phyloP scores from a whole-genome alignment of 2,888 invertebrate species.

The Acholoe squamosa region DNA sequence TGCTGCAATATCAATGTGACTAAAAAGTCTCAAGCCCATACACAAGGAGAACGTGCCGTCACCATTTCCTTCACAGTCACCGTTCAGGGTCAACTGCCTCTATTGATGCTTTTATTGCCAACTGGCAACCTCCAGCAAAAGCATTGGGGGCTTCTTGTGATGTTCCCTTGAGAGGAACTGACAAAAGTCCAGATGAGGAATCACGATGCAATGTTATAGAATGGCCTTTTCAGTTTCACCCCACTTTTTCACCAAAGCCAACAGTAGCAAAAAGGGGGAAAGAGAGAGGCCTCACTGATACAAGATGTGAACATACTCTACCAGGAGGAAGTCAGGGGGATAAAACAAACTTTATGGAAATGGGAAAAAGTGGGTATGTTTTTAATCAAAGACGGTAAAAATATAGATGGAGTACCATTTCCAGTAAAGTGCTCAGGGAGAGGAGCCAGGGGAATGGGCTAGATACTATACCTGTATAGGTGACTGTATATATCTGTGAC shows the following conservation, averaged over 20 bases:
- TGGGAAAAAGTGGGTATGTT: background rate
- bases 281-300: background rate
- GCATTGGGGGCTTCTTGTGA: background rate
- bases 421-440: background rate
- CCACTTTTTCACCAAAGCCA: background rate
- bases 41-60: constrained; percentile 8
- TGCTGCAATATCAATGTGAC: background rate
- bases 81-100: constrained; percentile 23
- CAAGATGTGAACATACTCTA: constrained; percentile 15
- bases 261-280: background rate
- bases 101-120: constrained; percentile 8
- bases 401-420: constrained; percentile 14
- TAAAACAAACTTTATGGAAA: background rate
- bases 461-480: background rate
- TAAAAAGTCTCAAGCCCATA: background rate
- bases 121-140: background rate
- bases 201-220: background rate
- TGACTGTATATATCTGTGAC: background rate
- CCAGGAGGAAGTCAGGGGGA: constrained; percentile 9
- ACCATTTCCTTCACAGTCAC: background rate
- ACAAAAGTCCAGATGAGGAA: constrained; percentile 27
- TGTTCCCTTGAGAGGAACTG: background rate
- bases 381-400: background rate
- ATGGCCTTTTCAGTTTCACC: constrained; percentile 19
- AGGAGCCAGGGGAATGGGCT: background rate